A percentile compares a stretch with the other conserved stretches of the same genome.
phyloP scores from a whole-genome alignment of 2,888 invertebrate species.

The Cheilosia variabilis region DNA sequence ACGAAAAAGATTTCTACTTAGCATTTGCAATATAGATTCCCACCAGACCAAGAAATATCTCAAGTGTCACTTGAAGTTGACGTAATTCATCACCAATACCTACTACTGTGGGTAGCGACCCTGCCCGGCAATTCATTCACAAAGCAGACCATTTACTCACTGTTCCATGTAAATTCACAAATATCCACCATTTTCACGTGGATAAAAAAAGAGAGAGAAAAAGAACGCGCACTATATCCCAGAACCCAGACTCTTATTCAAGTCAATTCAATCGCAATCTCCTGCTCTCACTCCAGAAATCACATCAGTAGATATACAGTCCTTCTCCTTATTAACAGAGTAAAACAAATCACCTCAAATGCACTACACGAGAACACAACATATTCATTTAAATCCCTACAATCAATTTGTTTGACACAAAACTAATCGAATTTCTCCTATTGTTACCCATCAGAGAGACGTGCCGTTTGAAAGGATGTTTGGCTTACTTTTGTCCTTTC shows the following conservation, averaged over 20 bases:
- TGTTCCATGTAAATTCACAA: slow-evolving; percentile 27
- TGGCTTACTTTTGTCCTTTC: slow-evolving; percentile 44
- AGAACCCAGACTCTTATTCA: slow-evolving; percentile 2
- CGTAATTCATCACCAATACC: not conserved
- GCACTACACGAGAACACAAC: slow-evolving; percentile 57
- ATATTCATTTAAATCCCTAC: slow-evolving; percentile 75
- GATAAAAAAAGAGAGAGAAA: not conserved
- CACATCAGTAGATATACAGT: not conserved
- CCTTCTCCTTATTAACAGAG: slow-evolving; percentile 41
- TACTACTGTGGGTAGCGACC: not conserved
- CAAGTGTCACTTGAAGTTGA: not conserved
- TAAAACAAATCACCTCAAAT: slow-evolving; percentile 69
- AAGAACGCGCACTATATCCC: not conserved
- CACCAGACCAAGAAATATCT: not conserved
- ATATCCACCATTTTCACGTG: slow-evolving; percentile 10
- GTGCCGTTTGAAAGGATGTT: slow-evolving; percentile 55
- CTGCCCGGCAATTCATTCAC: slow-evolving; percentile 14
- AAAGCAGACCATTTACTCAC: slow-evolving; percentile 19
- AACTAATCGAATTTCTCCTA: slow-evolving; percentile 74
- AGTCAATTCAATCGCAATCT: slow-evolving; percentile 14
- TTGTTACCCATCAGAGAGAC: slow-evolving; percentile 44
- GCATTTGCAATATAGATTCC: not conserved
- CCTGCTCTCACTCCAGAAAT: not conserved
- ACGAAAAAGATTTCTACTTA: too few species aligned
- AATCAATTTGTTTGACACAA: slow-evolving; percentile 75